These are phyloP conservation scores for Tetramorium bicarinatum DNA, from an alignment of 2,888 invertebrate genomes.

Conservation along the genomic window DNA sequence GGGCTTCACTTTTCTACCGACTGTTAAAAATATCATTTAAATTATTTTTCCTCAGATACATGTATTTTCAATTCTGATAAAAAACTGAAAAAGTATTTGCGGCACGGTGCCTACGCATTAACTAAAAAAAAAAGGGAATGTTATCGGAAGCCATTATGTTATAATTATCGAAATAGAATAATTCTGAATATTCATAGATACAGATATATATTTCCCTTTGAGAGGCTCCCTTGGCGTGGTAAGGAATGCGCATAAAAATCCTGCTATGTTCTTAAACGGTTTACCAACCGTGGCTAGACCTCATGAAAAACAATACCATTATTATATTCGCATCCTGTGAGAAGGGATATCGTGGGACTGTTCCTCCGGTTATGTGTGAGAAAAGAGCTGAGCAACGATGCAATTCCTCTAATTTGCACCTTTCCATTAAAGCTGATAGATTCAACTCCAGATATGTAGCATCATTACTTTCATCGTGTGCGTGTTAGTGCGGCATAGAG, in stretches of 20 bases:
- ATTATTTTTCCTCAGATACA: background rate
- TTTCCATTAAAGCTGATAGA: constrained; percentile 55
- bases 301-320: constrained; percentile 60
- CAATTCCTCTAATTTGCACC: constrained; percentile 56
- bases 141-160: background rate
- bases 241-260: constrained; percentile 55
- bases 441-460: constrained; percentile 30
- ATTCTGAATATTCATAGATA: constrained; percentile 26
- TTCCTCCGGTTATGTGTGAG: constrained; percentile 51
- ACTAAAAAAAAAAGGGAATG: background rate
- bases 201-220: constrained; percentile 13
- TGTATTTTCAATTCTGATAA: background rate
- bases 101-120: background rate
- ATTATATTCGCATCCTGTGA: constrained; percentile 60
- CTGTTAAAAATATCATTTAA: background rate
- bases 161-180: background rate
- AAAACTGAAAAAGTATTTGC: background rate
- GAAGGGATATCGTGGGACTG: constrained; percentile 59
- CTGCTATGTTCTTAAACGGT: constrained; percentile 47
- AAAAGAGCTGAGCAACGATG: constrained; percentile 49
- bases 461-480: constrained; percentile 40
- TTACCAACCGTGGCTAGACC: constrained; percentile 57
- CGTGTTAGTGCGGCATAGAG: background rate
- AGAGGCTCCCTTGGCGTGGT: constrained; percentile 17
- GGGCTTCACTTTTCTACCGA: background rate